Evolutionary conservation across 2,113 vertebrate genomes (phyloP).

Genomic region (Castor canadensis): DNA sequence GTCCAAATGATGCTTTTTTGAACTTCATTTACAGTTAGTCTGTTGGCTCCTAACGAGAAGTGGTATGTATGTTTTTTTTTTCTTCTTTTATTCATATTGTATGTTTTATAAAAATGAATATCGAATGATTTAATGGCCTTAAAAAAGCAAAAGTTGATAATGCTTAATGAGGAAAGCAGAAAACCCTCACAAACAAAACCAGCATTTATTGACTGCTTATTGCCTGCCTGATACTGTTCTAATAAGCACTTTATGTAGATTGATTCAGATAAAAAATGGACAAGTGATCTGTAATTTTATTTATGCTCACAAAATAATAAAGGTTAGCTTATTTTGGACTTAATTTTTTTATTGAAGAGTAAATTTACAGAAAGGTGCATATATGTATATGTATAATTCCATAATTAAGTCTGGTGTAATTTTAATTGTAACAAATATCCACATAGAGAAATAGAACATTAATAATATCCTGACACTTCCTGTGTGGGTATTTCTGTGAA

Average conservation of each 20-base stretch:
- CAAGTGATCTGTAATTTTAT: not conserved
- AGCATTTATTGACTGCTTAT: not conserved
- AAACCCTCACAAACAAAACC: not conserved
- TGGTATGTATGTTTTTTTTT: too few relatives aligned
- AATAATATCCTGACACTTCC: not conserved
- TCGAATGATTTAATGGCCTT: not conserved
- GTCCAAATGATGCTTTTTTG: not conserved
- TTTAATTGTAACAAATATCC: not conserved
- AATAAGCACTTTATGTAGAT: not conserved
- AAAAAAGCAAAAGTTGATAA: not conserved
- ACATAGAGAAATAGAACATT: not conserved
- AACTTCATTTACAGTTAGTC: not conserved
- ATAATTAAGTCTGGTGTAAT: not conserved
- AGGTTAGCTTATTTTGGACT: not conserved
- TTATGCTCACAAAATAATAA: not conserved
- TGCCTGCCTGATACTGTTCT: not conserved
- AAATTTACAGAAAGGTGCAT: not conserved
- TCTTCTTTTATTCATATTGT: too few relatives aligned
- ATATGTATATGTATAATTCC: not conserved
- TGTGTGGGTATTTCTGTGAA: not conserved
- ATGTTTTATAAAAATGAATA: not conserved
- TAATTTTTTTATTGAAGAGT: not conserved
- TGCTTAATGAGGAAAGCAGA: not conserved
- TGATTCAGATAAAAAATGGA: not conserved
- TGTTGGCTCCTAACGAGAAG: not conserved